Evolutionary conservation across 2,797 vertebrate species (phyloP), one percentile per base, ranked within the genome.

Genomic region (Columba guinea): DNA sequence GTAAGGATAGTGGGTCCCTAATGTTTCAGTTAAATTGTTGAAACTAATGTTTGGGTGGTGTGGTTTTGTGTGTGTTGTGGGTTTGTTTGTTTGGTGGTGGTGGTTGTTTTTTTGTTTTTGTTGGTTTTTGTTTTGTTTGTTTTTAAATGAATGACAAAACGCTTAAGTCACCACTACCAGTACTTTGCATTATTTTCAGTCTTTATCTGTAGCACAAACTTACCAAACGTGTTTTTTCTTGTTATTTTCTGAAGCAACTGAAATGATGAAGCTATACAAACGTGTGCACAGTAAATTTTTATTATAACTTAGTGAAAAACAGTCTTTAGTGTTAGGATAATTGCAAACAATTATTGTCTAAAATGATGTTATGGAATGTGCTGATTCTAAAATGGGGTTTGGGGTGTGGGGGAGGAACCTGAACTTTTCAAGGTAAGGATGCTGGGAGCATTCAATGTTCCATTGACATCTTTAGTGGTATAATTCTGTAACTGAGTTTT

Each of bases 391-490:
- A 60, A 49, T n/a, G 18, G 46, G 75, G 24, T 26, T 28, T 37
- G 13, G 5, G 5, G 18, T 19, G 27, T 13, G 14, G 1, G 7
- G n/a, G 28, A 37, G 23, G 53, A 53, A 70, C 11, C 7, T 32
- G 32, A 60, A 26, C 30, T 16, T 22, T 7, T 63, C 46, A 32
- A 63, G 34, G 13, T 34, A n/a, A 32, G n/a, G 22, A 58, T 70
- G 19, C 32, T 56, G 34, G 34, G 56, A 62, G 28, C 60, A 73
- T 67, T 21, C 32, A 37, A 0, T 30, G 32, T 32, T 78, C 23
- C 34, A 12, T 14, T 62, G 41, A 49, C 41, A 56, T 37, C 16
- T 62, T 58, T 0, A 1, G 26, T 1, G 2, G 24, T 65, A 3
- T 37, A 18, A 18, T 9, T 20, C 35, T 65, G 3, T n/a, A 18